Base-by-base conservation (phyloP, 64 coral and sea anemone species). In the Orbicella faveolata region DNA sequence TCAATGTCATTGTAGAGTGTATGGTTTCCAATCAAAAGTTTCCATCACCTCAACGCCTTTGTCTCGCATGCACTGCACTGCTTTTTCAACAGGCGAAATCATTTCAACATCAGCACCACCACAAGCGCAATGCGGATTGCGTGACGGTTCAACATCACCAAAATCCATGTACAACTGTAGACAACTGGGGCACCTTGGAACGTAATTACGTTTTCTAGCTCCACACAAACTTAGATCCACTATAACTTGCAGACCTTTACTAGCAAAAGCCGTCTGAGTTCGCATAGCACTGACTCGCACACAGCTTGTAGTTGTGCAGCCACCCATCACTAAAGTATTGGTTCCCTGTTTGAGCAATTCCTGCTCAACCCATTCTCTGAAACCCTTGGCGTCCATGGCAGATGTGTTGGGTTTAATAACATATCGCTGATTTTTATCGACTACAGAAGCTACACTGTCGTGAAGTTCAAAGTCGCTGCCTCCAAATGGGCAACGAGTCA, bases 221-320 rank as follows among this genome's bases (percentile, higher is more conserved):
- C 89, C 80, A 75, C 89, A 91, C 63, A 91, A 84, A 21, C 59
- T 76, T 64, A 91, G 83, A 84, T 91, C 80, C 52, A 91, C 80
- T 1, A 91, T 80, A 81, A 91, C 89, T 63, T 84, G 80, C 63
- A 84, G 75, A 48, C 89, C 80, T 52, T 62, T 44, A 17, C 75
- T 83, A 26, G 52, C 55, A 33, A 91, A 84, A 41, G 79, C 51
- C 35, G 76, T 83, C 69, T 75, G 79, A 57, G 89, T 84, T 41
- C 36, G 55, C 7, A 74, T 51, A 20, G 89, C 75, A 30, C 89
- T 91, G 61, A 91, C 89, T 76, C 80, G 70, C 23, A 91, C 89
- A 51, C 89, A 91, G 36, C 89, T 91, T 13, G 79, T 91, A 19
- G 68, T 91, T 65, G 89, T 91, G 41, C 79, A 84, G 0, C 89